Base-by-base conservation (phyloP, 2,113 vertebrate genomes). In the Crypturellus undulatus region DNA sequence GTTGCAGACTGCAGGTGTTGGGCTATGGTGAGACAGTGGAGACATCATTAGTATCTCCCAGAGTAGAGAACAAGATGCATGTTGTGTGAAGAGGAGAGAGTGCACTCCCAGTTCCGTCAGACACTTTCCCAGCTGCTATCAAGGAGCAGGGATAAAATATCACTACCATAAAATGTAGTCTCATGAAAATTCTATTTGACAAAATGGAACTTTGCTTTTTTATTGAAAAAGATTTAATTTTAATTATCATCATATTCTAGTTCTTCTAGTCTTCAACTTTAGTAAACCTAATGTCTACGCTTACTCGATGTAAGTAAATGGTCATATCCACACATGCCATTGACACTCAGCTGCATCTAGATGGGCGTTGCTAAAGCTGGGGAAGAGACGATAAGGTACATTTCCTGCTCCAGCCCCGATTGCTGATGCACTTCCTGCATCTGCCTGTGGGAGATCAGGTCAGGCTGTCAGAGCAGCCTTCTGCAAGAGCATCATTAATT, bases 231-330 rank as follows among this genome's bases (percentile, higher is more conserved):
- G 5, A 36, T 43, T 8, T 70, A 13, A n/a, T 68, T 90, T 62
- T 64, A 52, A 22, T 69, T 51, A 72, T 58, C 11, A 65, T 81
- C 60, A 43, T 4, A 75, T 82, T 68, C 63, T 32, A 32, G 7
- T 90, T 88, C n/a, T n/a, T n/a, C n/a, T n/a, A n/a, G n/a, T 72
- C 92, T 79, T 94, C 60, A 84, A 51, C 9, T 58, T 45, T 6
- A 76, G 14, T 22, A 85, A 63, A 59, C 2, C 1, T 22, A 71
- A 11, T 3, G 25, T n/a, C 2, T 2, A 11, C 19, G 49, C 19
- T 49, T 49, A 49, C 49, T 49, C 9, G 36, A 4, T 32, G 17
- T 60, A 34, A 79, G 32, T 68, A 67, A 68, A 63, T 32, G 18
- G 15, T 5, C 6, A 49, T 43, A 77, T 22, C 5, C 26, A 24